phyloP scores from a whole-genome alignment of 35 echinoderm and acorn worm genomes.

The Amphiura filiformis region DNA sequence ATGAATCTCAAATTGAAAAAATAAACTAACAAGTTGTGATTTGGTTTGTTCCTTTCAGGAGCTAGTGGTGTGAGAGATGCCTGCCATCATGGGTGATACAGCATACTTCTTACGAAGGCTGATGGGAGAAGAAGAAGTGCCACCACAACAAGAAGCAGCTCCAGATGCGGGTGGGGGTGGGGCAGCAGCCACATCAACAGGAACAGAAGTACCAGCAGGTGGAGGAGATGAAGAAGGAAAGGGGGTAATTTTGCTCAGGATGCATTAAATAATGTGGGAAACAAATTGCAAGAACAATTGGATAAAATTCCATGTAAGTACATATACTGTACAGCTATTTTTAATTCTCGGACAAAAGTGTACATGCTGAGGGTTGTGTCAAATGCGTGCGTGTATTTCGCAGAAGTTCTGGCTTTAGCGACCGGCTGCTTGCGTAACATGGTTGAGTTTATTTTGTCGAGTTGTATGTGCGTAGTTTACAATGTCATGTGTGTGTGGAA shows the following conservation, averaged over 20 bases:
- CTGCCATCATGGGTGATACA: background rate
- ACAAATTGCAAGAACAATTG: background rate
- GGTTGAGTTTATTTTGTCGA: no score
- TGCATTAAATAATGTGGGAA: background rate
- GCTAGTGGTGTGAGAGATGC: background rate
- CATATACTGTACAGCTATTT: no score
- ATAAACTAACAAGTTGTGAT: no score
- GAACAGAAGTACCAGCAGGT: background rate
- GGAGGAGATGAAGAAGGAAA: background rate
- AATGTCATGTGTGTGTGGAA: no score
- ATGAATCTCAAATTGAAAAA: no score
- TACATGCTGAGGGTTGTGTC: no score
- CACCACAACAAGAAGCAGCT: background rate
- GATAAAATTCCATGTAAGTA: background rate
- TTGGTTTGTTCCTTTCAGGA: no score
- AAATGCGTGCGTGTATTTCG: no score
- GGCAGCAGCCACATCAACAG: background rate
- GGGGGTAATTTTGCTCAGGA: background rate
- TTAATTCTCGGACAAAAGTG: no score
- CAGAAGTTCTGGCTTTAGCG: no score
- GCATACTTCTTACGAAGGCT: background rate
- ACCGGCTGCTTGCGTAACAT: no score
- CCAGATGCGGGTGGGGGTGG: background rate
- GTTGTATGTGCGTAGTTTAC: no score
- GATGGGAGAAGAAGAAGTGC: background rate